These are phyloP conservation scores for Drosophila borealis DNA, from an alignment of 2,888 invertebrate species.

Conservation along the genomic window DNA sequence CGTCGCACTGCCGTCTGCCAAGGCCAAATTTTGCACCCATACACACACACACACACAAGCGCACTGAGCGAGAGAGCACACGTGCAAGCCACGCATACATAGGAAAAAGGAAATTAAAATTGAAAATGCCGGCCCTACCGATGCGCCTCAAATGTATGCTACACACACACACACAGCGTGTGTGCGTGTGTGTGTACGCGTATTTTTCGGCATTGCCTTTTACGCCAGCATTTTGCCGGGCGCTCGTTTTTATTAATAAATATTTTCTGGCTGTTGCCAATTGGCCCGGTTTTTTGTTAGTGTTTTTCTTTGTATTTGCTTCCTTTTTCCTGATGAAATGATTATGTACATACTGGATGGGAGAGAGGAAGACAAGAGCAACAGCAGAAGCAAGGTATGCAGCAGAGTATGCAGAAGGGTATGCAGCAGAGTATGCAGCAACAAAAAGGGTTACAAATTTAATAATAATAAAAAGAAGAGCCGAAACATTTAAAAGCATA, in stretches of 20 bases:
- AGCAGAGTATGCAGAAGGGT: constrained; percentile 1
- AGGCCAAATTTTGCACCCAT: constrained; percentile 76
- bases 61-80: constrained; percentile 52
- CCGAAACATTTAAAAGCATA: constrained; percentile 35
- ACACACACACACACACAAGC: constrained; percentile 31
- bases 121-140: constrained; percentile 74
- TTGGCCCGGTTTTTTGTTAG: constrained; percentile 63
- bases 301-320: constrained; percentile 51
- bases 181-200: constrained; percentile 16
- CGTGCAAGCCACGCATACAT: constrained; percentile 70
- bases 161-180: constrained; percentile 20
- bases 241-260: constrained; percentile 78
- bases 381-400: neutral
- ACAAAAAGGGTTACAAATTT: constrained; percentile 49
- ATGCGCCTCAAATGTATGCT: constrained; percentile 72
- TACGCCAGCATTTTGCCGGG: constrained; percentile 65
- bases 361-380: neutral
- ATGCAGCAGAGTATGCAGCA: neutral
- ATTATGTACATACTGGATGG: constrained; percentile 14
- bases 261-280: constrained; percentile 78
- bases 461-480: constrained; percentile 46
- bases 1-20: constrained; percentile 68
- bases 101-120: constrained; percentile 82
- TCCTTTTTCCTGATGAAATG: constrained; percentile 53
- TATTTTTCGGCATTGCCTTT: constrained; percentile 57